Conservation (phyloP, 2,797 vertebrate species). For the Intellagama lesueurii region DNA sequence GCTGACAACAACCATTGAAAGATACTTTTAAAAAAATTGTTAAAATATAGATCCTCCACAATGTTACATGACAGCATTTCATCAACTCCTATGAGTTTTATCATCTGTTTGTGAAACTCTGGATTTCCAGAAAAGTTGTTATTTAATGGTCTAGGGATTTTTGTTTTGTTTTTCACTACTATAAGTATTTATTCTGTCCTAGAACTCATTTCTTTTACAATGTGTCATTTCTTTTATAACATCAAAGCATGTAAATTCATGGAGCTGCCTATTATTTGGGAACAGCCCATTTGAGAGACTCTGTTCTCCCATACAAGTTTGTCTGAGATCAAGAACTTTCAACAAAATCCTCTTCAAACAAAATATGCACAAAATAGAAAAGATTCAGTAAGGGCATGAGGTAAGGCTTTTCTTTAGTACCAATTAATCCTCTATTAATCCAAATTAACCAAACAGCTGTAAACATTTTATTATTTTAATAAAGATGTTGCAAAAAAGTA, state of each 20-base stretch:
- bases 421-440: no score
- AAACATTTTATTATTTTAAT: no score
- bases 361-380: no score
- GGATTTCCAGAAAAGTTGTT: not conserved
- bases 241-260: not conserved
- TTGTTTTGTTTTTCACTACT: not conserved
- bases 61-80: not conserved
- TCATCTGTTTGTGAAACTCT: not conserved
- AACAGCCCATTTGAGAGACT: not conserved
- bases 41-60: not conserved
- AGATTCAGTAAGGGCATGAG: no score
- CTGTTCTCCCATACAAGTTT: not conserved
- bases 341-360: not conserved
- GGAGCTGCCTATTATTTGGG: not conserved
- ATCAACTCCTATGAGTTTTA: not conserved
- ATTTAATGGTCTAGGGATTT: not conserved
- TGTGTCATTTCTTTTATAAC: not conserved
- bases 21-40: not conserved
- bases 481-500: no score
- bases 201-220: not conserved
- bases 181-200: not conserved
- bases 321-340: not conserved
- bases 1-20: conserved; percentile 14
- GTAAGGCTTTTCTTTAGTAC: no score
- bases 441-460: no score